Percentiles rank a stretch among this genome's conserved stretches.
Conservation (phyloP, 35 echinoderm and acorn worm genomes). For the Strongylocentrotus purpuratus region DNA sequence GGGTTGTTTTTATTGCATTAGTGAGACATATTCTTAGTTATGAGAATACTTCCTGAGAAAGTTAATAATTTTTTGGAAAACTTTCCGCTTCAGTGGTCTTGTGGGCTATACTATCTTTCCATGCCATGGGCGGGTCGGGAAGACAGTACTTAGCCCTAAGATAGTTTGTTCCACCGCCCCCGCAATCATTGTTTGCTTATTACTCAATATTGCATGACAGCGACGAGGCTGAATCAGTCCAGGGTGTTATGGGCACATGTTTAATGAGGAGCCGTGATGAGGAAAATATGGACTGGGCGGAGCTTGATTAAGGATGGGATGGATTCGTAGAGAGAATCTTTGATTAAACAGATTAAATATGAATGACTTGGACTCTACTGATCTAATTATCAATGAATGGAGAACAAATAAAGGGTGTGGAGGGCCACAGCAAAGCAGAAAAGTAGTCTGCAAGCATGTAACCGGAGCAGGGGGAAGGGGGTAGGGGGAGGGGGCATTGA, state of each 20-base stretch:
- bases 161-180: background rate
- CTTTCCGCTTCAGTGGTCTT: background rate
- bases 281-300: background rate
- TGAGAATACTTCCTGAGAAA: no score
- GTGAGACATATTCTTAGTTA: no score
- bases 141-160: no score
- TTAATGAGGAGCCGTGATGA: background rate
- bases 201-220: background rate
- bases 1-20: no score
- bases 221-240: background rate
- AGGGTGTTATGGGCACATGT: background rate
- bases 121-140: background rate
- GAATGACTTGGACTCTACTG: background rate
- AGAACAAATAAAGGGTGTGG: background rate
- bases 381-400: background rate
- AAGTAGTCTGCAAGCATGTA: background rate
- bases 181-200: background rate
- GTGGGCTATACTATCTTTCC: background rate
- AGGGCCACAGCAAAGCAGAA: background rate
- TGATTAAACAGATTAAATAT: background rate
- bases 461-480: no score
- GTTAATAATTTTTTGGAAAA: background rate
- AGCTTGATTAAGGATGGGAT: background rate
- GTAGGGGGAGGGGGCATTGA: no score
- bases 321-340: background rate